Evolutionary conservation across 2,797 vertebrate species (phyloP), one percentile per base, ranked within the genome.

Genomic region (Aselliscus stoliczkanus): DNA sequence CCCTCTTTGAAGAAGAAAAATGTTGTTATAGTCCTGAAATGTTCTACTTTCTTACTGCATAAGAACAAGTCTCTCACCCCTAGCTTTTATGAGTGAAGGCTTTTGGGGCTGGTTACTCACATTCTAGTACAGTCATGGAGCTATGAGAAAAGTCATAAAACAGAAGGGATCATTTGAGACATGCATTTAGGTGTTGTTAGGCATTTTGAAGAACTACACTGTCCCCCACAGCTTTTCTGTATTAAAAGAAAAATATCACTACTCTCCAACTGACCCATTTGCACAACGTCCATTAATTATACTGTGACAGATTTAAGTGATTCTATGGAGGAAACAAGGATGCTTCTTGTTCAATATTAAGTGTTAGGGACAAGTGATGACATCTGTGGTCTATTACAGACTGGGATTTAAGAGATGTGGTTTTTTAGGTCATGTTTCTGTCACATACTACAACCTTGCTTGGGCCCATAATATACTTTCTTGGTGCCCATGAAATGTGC

Each of bases 321-420:
- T 44, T 76, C 39, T 88, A 29, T 83, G 73, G 94, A 95, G 17
- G 67, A 93, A 92, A 75, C 44, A 96, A 84, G 58, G 64, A 80
- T 83, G 72, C 13, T 90, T 95, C 73, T 79, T 82, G 67, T 62
- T 96, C 13, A 3, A 64, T 87, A 96, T 95, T 94, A 96, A 95
- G 92, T 97, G 95, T 72, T 84, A 50, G n/a, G 50, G 70, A 90
- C 73, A 75, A 70, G 56, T 88, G 88, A 86, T 92, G 96, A 88
- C 95, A 96, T 96, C 85, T 88, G 94, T 88, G 85, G 67, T 97
- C 67, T 94, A 75, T 94, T 67, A 92, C 72, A 85, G 67, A 75
- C 76, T 90, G 81, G 42, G 64, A 96, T 94, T 79, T 92, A 93
- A 93, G 65, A 92, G 39, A 95, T 80, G 52, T 80, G 93, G 15